Percentiles rank a stretch among this genome's conserved stretches.
These are phyloP conservation scores for Podarcis siculus DNA, from an alignment of 2,797 vertebrate species.

Conservation along the genomic window DNA sequence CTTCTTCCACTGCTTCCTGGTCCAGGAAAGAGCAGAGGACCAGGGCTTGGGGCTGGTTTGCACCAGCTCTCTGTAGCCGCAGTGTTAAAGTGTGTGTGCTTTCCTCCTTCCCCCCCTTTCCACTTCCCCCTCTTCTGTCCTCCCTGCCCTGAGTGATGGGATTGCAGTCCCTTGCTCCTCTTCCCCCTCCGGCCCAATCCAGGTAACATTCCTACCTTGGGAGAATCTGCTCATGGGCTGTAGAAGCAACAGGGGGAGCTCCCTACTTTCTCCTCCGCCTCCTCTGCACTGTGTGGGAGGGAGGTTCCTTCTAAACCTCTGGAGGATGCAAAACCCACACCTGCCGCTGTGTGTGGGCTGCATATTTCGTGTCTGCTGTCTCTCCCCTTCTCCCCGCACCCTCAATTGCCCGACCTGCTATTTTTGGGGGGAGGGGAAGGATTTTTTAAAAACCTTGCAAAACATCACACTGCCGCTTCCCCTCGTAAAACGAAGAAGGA, in stretches of 20 bases:
- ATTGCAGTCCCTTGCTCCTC: slow-evolving; percentile 44
- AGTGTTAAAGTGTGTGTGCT: slow-evolving; percentile 53
- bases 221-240: slow-evolving; percentile 19
- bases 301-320: background rate
- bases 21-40: slow-evolving; percentile 19
- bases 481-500: background rate
- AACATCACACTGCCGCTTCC: background rate
- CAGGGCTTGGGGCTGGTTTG: slow-evolving; percentile 5
- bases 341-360: slow-evolving; percentile 1
- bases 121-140: background rate
- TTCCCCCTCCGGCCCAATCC: background rate
- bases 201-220: slow-evolving; percentile 25
- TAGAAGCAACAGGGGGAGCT: background rate
- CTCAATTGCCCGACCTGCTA: background rate
- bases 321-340: background rate
- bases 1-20: slow-evolving; percentile 31
- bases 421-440: no score
- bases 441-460: no score
- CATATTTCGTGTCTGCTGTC: background rate
- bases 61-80: slow-evolving; percentile 56
- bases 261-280: no score
- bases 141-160: slow-evolving; percentile 42
- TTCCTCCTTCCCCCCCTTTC: background rate
- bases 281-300: background rate
- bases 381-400: background rate